phyloP scores from a whole-genome alignment of 2,888 invertebrate species.

The Nemoura dubitans region DNA sequence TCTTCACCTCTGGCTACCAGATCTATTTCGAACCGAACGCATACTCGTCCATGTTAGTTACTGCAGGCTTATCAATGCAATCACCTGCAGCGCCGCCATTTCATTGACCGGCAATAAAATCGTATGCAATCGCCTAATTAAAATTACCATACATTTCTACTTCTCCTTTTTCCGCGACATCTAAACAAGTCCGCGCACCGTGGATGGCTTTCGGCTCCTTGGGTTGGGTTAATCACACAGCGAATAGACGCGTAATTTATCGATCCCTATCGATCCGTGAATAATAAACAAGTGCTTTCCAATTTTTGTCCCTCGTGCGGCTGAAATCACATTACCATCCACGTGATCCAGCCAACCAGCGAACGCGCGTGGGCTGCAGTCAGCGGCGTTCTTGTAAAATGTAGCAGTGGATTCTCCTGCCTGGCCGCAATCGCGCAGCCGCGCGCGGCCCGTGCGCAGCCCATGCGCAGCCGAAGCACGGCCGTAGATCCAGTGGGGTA shows the following conservation, averaged over 20 bases:
- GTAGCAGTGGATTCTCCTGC: slow-evolving; percentile 24
- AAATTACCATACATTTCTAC: slow-evolving; percentile 3
- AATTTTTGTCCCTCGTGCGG: neutral
- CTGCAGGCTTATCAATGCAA: no score
- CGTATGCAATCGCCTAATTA: slow-evolving; percentile 4
- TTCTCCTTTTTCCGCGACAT: neutral
- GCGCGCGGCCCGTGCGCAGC: no score
- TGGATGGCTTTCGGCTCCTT: neutral
- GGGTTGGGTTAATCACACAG: slow-evolving; percentile 30
- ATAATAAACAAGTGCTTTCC: slow-evolving; percentile 32
- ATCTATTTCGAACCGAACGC: no score
- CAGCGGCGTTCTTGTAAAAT: slow-evolving; percentile 34
- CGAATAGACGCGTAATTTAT: slow-evolving; percentile 26
- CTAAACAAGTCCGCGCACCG: neutral
- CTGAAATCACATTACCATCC: no score
- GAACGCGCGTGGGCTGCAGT: slow-evolving; percentile 9
- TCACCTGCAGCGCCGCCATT: neutral
- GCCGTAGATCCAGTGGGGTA: slow-evolving; percentile 23
- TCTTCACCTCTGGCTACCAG: no score
- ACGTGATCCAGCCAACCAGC: no score
- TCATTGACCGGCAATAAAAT: neutral
- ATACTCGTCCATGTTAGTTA: no score
- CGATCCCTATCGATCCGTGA: slow-evolving; percentile 31
- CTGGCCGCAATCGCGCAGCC: neutral
- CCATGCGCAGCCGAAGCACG: neutral